A percentile compares a stretch with the other conserved stretches of the same genome.
phyloP scores from a whole-genome alignment of 2,113 vertebrate genomes.

The Leptodactylus fuscus region DNA sequence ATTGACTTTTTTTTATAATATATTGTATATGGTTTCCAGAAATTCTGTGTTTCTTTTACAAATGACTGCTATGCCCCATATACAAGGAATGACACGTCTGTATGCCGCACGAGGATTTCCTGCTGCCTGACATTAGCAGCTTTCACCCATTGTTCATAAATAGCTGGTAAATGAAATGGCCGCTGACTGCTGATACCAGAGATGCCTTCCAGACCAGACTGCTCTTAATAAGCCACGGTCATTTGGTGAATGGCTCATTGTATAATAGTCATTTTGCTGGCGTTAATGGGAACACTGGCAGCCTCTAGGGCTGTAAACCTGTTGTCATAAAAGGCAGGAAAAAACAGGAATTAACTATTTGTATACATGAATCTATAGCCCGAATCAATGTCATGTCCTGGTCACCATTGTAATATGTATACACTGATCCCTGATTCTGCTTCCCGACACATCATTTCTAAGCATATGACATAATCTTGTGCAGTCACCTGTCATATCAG shows the following conservation, averaged over 20 bases:
- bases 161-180: slow-evolving; percentile 18
- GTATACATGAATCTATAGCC: background rate
- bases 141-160: background rate
- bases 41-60: too few species aligned
- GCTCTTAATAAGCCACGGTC: slow-evolving; percentile 3
- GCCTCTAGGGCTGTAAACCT: slow-evolving; percentile 14
- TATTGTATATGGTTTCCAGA: too few species aligned
- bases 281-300: slow-evolving; percentile 26
- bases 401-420: background rate
- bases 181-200: too few species aligned
- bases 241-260: slow-evolving; percentile 46
- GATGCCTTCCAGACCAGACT: slow-evolving; percentile 4
- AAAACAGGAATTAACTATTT: slow-evolving; percentile 14
- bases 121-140: background rate
- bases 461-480: too few species aligned
- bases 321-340: background rate
- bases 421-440: background rate
- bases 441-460: background rate
- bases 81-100: background rate
- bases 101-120: background rate
- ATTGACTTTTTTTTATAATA: too few species aligned
- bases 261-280: slow-evolving; percentile 27
- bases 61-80: too few species aligned
- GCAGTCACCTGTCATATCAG: too few species aligned
- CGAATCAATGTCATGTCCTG: too few species aligned